These are phyloP conservation scores for Drosophila tropicalis DNA, from an alignment of 1,140 invertebrate genomes.

Conservation along the genomic window DNA sequence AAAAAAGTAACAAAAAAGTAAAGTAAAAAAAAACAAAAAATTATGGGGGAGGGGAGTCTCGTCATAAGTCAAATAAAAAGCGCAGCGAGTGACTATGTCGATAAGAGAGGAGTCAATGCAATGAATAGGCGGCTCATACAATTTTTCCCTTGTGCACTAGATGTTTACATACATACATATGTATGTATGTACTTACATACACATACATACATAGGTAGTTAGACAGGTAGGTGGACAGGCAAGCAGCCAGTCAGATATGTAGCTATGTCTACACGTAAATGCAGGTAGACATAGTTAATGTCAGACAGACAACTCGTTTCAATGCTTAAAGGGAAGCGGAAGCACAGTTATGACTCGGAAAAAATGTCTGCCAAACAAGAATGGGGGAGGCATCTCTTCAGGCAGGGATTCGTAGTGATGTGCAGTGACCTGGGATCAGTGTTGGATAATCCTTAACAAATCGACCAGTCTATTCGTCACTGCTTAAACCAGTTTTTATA, in stretches of 20 bases:
- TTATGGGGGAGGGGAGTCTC: conserved; percentile 32
- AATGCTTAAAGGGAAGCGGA: conserved; percentile 16
- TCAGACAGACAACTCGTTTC: conserved; percentile 13
- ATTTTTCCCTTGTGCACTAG: conserved; percentile 46
- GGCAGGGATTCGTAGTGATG: neutral
- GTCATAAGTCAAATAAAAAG: conserved; percentile 81
- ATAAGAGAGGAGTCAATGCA: conserved; percentile 55
- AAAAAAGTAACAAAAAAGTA: conserved; percentile 10
- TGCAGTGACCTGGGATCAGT: too few relatives aligned
- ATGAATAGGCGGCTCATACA: conserved; percentile 73
- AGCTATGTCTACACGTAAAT: neutral
- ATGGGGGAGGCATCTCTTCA: neutral
- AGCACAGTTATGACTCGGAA: conserved; percentile 19
- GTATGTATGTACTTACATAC: neutral
- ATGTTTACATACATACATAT: neutral
- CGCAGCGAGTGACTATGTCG: conserved; percentile 61
- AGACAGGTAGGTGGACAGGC: conserved; percentile 45
- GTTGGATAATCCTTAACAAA: too few relatives aligned
- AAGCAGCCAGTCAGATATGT: neutral
- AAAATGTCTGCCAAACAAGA: neutral
- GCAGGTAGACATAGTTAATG: conserved; percentile 7
- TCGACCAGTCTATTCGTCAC: too few relatives aligned
- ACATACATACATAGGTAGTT: conserved; percentile 30
- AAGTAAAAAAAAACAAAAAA: conserved; percentile 31
- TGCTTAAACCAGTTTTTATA: too few relatives aligned